Percentiles rank a stretch among this genome's conserved stretches.
Evolutionary conservation across 2,888 invertebrate species (phyloP).

Genomic region (Agrochola lychnidis): DNA sequence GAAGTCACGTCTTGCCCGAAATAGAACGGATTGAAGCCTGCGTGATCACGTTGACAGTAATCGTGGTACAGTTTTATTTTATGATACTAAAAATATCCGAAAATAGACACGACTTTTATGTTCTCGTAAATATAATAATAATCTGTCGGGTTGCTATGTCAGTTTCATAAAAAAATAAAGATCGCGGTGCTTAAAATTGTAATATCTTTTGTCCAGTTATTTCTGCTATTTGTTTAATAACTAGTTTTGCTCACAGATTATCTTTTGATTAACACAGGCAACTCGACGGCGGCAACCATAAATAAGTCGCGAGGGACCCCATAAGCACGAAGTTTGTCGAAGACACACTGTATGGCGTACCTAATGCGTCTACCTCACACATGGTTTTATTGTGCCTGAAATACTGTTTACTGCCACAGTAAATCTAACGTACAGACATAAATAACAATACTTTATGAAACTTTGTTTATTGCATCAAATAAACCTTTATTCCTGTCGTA

Average conservation of each 20-base stretch:
- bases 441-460: constrained; percentile 40
- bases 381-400: constrained; percentile 11
- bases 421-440: constrained; percentile 33
- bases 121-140: constrained; percentile 17
- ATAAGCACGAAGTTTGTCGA: neutral
- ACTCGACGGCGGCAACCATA: neutral
- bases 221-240: constrained; percentile 11
- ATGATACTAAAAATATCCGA: constrained; percentile 41
- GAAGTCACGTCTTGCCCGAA: constrained; percentile 53
- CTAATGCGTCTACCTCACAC: constrained; percentile 1
- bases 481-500: constrained; percentile 33
- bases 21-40: constrained; percentile 48
- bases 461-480: constrained; percentile 40
- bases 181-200: neutral
- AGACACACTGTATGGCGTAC: neutral
- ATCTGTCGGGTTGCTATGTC: constrained; percentile 9
- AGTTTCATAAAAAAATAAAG: constrained; percentile 4
- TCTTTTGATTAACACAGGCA: neutral
- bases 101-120: constrained; percentile 41
- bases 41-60: constrained; percentile 46
- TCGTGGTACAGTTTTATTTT: constrained; percentile 50
- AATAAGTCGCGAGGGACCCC: neutral
- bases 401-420: constrained; percentile 14
- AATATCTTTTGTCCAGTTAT: neutral
- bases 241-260: neutral